Conservation (phyloP, 2,888 invertebrate genomes). For the Rotaria macrura region DNA sequence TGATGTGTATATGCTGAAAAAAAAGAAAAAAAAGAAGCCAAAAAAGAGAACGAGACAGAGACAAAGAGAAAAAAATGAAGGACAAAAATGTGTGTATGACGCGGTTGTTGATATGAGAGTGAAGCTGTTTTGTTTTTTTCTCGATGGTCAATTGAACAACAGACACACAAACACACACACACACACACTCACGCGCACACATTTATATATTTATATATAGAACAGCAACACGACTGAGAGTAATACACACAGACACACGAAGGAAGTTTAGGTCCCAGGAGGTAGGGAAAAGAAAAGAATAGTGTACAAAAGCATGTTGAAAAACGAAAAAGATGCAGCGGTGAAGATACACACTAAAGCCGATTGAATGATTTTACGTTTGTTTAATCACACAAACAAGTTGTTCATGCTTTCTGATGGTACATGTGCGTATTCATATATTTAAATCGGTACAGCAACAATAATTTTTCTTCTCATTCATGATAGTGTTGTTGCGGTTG, state of each 20-base stretch:
- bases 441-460: not conserved
- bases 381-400: not conserved
- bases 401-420: not conserved
- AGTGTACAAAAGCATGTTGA: constrained; percentile 12
- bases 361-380: not conserved
- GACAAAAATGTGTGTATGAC: not conserved
- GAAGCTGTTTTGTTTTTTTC: not conserved
- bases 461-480: not conserved
- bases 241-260: not conserved
- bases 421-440: too few relatives aligned
- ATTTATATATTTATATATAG: not conserved
- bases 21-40: not conserved
- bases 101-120: not conserved
- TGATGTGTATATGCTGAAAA: constrained; percentile 5
- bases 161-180: not conserved
- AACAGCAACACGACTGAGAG: not conserved
- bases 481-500: not conserved
- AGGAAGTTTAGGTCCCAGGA: not conserved
- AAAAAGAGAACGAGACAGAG: not conserved
- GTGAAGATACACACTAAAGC: not conserved
- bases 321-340: not conserved
- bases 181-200: not conserved
- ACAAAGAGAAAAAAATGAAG: not conserved
- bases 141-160: not conserved
- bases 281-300: not conserved